Conservation (phyloP, 2,113 vertebrate species). For the Mohoua ochrocephala region DNA sequence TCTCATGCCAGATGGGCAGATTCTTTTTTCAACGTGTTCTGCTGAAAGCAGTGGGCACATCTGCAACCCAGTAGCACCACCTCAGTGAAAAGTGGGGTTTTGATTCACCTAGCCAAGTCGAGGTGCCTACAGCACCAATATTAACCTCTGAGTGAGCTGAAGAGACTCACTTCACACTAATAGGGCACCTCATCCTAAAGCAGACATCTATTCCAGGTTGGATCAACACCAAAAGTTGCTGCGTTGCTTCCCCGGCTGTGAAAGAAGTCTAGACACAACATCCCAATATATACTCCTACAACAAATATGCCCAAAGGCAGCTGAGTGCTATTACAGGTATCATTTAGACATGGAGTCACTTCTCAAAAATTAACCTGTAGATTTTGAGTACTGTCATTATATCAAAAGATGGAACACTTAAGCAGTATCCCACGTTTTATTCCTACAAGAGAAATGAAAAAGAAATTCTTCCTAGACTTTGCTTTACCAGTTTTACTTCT, state of each 20-base stretch:
- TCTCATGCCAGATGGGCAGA: neutral
- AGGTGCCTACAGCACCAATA: neutral
- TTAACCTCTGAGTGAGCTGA: neutral
- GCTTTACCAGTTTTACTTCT: neutral
- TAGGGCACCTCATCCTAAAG: neutral
- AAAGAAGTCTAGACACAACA: neutral
- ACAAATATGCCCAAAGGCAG: neutral
- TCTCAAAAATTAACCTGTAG: neutral
- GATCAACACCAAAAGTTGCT: neutral
- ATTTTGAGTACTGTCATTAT: neutral
- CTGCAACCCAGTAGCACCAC: neutral
- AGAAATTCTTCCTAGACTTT: neutral
- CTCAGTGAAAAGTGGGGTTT: neutral
- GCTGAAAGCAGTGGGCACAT: neutral
- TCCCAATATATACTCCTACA: accelerated
- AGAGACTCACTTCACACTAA: accelerated
- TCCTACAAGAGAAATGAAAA: neutral
- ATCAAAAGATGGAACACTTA: neutral
- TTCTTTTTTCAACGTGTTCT: neutral
- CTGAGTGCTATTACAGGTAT: neutral
- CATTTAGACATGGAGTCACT: neutral
- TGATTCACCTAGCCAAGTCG: neutral
- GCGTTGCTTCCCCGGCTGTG: neutral
- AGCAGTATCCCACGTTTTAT: neutral
- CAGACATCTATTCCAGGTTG: neutral